Evolutionary conservation across 30 jellyfish, hydroid and myxozoan genomes (phyloP).

Genomic region (Aurelia sp.): DNA sequence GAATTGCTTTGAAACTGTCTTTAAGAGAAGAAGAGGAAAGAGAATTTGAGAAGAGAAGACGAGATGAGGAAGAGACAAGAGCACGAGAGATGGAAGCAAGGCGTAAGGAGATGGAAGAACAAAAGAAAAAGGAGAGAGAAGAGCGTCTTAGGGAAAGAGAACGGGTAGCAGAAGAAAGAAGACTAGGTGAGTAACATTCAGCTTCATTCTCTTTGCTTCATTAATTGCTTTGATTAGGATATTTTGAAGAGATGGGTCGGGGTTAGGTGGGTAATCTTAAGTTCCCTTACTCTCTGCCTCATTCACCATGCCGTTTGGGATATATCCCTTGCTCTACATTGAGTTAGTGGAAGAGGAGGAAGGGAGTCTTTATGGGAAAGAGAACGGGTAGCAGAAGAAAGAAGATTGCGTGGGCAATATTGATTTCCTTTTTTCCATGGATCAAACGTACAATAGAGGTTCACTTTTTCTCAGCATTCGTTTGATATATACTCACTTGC

Average conservation of each 20-base stretch:
- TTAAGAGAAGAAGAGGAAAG: constrained; percentile 82
- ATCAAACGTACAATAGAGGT: no score
- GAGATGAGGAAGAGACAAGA: constrained; percentile 50
- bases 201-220: neutral
- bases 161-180: constrained; percentile 83
- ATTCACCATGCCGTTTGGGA: no score
- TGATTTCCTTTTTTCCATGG: no score
- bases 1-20: constrained; percentile 75
- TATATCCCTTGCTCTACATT: no score
- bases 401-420: no score
- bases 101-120: constrained; percentile 80
- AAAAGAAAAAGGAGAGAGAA: constrained; percentile 78
- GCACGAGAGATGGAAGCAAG: constrained; percentile 83
- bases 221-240: neutral
- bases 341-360: no score
- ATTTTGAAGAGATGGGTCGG: neutral
- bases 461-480: no score
- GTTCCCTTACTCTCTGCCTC: neutral
- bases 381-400: no score
- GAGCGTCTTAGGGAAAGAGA: constrained; percentile 78
- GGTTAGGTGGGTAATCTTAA: neutral
- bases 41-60: constrained; percentile 37
- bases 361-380: no score
- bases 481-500: no score
- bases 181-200: constrained; percentile 54